phyloP scores from a whole-genome alignment of 2,888 invertebrate genomes.

The Pomacea canaliculata region DNA sequence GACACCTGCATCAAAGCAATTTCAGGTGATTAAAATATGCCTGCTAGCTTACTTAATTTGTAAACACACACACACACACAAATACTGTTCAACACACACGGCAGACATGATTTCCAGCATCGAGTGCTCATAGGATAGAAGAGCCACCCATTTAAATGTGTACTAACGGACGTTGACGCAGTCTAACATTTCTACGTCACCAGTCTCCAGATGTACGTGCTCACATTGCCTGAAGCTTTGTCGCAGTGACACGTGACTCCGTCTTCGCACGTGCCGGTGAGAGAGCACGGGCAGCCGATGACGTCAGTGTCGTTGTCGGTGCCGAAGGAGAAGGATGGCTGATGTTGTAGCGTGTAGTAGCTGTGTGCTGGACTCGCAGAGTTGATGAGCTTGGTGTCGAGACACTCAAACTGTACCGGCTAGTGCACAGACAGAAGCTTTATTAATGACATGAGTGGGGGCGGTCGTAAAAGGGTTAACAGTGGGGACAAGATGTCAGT shows the following conservation, averaged over 20 bases:
- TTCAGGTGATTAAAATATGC: too few species aligned
- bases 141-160: too few species aligned
- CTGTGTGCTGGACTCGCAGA: slow-evolving; percentile 26
- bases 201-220: background rate
- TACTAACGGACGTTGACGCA: too few species aligned
- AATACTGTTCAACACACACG: too few species aligned
- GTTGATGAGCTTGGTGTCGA: slow-evolving; percentile 44
- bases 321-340: slow-evolving; percentile 42
- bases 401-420: slow-evolving; percentile 49
- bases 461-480: too few species aligned
- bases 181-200: too few species aligned
- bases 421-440: slow-evolving; percentile 21
- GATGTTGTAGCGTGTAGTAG: slow-evolving; percentile 39
- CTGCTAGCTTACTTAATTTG: too few species aligned
- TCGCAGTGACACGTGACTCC: slow-evolving; percentile 53
- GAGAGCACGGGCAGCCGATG: slow-evolving; percentile 46
- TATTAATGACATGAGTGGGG: background rate
- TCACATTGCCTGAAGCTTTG: slow-evolving; percentile 34
- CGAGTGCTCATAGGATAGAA: too few species aligned
- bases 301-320: slow-evolving; percentile 29
- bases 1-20: background rate
- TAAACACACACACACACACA: too few species aligned
- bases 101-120: too few species aligned
- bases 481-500: too few species aligned
- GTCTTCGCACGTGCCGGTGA: slow-evolving; percentile 44